phyloP scores from a whole-genome alignment of 2,113 vertebrate species.

The Motacilla alba region DNA sequence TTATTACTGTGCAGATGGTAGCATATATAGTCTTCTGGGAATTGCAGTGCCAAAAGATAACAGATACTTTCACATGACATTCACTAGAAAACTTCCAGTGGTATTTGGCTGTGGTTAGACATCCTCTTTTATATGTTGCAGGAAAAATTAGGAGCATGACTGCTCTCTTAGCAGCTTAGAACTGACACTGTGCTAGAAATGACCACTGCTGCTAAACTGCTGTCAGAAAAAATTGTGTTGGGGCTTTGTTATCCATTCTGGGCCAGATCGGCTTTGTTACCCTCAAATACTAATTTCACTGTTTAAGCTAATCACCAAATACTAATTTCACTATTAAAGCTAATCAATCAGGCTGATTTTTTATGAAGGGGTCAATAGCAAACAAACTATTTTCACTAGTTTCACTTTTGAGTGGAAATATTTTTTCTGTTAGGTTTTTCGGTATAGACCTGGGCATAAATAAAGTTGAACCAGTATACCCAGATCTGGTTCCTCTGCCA shows the following conservation, averaged over 20 bases:
- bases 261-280: background rate
- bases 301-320: background rate
- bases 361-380: background rate
- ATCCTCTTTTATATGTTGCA: background rate
- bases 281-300: background rate
- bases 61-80: conserved; percentile 29
- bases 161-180: background rate
- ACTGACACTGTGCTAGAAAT: background rate
- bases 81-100: conserved; percentile 5
- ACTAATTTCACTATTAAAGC: background rate
- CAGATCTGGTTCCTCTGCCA: background rate
- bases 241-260: background rate
- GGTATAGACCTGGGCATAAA: background rate
- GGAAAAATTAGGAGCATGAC: background rate
- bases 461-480: background rate
- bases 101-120: background rate
- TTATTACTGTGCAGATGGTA: conserved; percentile 19
- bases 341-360: background rate
- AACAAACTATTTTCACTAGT: background rate
- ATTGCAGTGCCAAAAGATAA: background rate
- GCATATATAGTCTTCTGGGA: conserved; percentile 3
- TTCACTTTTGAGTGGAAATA: background rate
- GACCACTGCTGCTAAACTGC: background rate
- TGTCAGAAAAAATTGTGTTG: background rate
- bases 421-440: background rate